A percentile compares a stretch with the other conserved stretches of the same genome.
These are phyloP conservation scores for Scylla paramamosain DNA, from an alignment of 1,140 invertebrate species.

Conservation along the genomic window DNA sequence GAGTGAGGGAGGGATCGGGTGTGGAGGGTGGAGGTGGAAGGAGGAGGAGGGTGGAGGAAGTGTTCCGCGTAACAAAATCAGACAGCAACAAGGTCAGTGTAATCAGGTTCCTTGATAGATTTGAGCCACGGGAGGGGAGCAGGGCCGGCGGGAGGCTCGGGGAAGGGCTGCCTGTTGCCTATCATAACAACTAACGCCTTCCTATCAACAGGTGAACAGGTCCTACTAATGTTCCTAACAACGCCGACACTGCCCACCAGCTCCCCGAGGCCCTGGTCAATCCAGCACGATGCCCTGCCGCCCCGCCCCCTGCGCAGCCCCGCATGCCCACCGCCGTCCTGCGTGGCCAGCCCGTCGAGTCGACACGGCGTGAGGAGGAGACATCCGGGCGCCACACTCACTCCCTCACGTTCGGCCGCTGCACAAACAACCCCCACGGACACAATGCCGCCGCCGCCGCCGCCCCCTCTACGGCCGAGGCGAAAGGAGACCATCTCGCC, in stretches of 20 bases:
- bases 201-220: not conserved
- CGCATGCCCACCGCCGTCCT: not conserved
- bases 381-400: slow-evolving; percentile 17
- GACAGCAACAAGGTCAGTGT: slow-evolving; percentile 11
- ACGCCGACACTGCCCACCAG: not conserved
- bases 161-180: not conserved
- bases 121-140: not conserved
- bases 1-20: not conserved
- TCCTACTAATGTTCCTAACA: not conserved
- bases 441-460: not conserved
- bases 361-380: not conserved
- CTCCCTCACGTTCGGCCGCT: slow-evolving; percentile 7
- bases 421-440: not conserved
- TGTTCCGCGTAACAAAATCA: slow-evolving; percentile 12
- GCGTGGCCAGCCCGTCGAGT: not conserved
- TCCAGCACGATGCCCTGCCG: not conserved
- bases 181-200: not conserved
- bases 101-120: not conserved
- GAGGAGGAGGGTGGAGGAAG: not conserved
- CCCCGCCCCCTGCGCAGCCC: not conserved
- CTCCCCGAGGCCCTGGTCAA: not conserved
- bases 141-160: not conserved
- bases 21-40: not conserved
- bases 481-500: not conserved
- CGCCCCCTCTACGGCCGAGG: not conserved